Base-by-base conservation (phyloP, 2,888 invertebrate genomes). In the Chloroclystis v-ata region DNA sequence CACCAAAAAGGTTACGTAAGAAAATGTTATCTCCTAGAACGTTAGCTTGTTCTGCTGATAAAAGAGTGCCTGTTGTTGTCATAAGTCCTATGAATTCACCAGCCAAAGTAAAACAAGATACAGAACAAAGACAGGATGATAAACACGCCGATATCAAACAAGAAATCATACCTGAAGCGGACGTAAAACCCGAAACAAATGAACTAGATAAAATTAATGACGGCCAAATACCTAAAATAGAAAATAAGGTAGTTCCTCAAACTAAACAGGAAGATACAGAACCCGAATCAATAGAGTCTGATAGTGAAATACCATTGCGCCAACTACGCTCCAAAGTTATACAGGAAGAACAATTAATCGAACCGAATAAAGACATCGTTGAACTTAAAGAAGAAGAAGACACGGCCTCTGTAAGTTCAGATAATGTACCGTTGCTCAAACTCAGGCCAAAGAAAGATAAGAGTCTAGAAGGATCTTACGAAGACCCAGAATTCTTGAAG, bases 401-500 rank as follows among this genome's bases (percentile, higher is more conserved):
- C 53, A 45, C 33, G 50, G 26, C 59, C 55, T 12, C 58, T 59
- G 26, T 35, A 10, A 28, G 46, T 11, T 50, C 46, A 3, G 49
- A 50, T 3, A 49, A 45, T 32, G 46, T 35, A 33, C 46, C 46
- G 4, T 14, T 49, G 16, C 35, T 46, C 7, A 39, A 16, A 41
- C 30, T 37, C 2, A 47, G 30, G 37, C 46, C 46, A 20, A 35
- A 32, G 26, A 49, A 40, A 39, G 41, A 40, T 11, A 50, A 50
- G 44, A 49, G 29, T 4, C 2, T 48, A 12, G 57, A 56, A 29
- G 61, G 67, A 43, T 62, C 59, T 6, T 57, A 65, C 26, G 59
- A 75, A 10, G 71, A 79, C 43, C 67, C 72, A 8, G 82, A 87
- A 37, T 90, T 90, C 49, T 64, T 87, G 9, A 75, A 87, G 56